Evolutionary conservation across 35 echinoderm and acorn worm species (phyloP).

Genomic region (Acanthaster planci): DNA sequence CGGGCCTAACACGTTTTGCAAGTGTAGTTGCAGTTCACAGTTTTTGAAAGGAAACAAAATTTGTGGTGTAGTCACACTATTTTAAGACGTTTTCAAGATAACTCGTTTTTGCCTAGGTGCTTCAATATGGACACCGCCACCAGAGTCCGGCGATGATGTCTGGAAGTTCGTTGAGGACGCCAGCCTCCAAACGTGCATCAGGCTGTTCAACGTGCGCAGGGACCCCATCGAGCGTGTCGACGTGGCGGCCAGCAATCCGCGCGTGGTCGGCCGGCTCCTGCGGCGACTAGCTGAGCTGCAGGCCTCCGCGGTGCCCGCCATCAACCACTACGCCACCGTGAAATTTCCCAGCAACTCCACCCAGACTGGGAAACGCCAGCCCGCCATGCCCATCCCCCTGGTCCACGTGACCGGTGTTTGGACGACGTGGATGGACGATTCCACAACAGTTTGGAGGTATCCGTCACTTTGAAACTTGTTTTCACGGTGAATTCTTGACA

Average conservation of each 20-base stretch:
- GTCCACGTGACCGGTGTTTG: too few species aligned
- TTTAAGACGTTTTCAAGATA: too few species aligned
- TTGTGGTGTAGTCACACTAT: too few species aligned
- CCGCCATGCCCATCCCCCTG: too few species aligned
- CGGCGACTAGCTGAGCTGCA: not conserved
- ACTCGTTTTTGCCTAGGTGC: not conserved
- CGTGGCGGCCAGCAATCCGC: not conserved
- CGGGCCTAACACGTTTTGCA: too few species aligned
- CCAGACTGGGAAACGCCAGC: too few species aligned
- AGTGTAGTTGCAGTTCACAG: too few species aligned
- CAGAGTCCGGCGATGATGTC: not conserved
- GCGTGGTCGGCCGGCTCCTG: not conserved
- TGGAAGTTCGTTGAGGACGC: not conserved
- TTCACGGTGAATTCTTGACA: too few species aligned
- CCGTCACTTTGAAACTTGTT: too few species aligned
- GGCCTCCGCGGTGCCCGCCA: not conserved
- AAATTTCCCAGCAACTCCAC: not conserved
- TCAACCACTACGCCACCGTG: not conserved
- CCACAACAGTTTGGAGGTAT: too few species aligned
- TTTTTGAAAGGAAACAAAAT: too few species aligned
- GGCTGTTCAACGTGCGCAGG: slow-evolving; percentile 8
- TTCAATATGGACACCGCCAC: slow-evolving; percentile 12
- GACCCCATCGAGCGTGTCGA: slow-evolving; percentile 10
- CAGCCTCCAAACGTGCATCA: not conserved
- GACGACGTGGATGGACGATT: too few species aligned